Conservation (phyloP, 2,113 vertebrate species). For the Ibidorhyncha struthersii region DNA sequence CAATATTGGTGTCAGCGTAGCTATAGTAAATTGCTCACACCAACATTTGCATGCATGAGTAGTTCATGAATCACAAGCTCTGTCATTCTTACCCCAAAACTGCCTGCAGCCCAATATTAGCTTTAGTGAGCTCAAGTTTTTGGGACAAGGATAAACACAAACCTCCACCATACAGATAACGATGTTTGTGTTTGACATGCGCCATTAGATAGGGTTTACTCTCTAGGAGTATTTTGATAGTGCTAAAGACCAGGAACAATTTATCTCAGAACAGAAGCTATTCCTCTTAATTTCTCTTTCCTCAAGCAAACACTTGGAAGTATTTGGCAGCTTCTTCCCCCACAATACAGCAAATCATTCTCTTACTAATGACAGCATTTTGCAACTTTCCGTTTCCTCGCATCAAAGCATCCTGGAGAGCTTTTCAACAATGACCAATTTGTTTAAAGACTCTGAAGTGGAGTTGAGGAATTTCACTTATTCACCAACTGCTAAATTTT, state of each 20-base stretch:
- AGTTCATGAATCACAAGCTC: not conserved
- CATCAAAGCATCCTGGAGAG: slow-evolving; percentile 31
- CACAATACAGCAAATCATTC: not conserved
- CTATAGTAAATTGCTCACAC: not conserved
- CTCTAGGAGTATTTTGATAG: not conserved
- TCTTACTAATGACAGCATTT: not conserved
- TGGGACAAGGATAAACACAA: not conserved
- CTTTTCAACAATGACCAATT: slow-evolving; percentile 3
- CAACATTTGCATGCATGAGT: accelerated
- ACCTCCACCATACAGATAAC: not conserved
- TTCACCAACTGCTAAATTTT: not conserved
- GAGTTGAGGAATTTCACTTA: slow-evolving; percentile 1
- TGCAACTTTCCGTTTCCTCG: slow-evolving; percentile 9
- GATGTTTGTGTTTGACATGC: not conserved
- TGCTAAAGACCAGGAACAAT: not conserved
- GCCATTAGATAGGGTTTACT: not conserved
- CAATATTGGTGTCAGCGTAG: accelerated
- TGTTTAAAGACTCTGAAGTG: not conserved
- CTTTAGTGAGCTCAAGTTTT: not conserved
- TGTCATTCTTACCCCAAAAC: not conserved
- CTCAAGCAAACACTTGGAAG: not conserved
- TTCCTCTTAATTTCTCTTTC: not conserved
- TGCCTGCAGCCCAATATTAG: not conserved
- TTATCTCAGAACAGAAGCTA: not conserved
- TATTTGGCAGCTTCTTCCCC: not conserved